phyloP scores from a whole-genome alignment of 2,888 invertebrate species.

The Amorpha juglandis region DNA sequence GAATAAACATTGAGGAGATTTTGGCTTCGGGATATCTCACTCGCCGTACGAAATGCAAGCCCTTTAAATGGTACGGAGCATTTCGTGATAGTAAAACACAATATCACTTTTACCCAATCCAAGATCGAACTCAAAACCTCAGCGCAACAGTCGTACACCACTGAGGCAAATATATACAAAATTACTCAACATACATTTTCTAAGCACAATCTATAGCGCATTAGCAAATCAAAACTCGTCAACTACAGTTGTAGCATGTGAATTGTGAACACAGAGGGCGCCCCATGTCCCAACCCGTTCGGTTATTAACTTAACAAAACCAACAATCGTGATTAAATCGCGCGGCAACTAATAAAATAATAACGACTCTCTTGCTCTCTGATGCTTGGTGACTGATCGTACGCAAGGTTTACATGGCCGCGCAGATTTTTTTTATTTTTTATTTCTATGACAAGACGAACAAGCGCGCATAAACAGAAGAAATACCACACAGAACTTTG shows the following conservation, averaged over 20 bases:
- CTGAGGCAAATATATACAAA: too few relatives aligned
- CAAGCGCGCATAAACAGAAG: too few relatives aligned
- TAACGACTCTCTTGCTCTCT: slow-evolving; percentile 69
- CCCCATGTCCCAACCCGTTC: slow-evolving; percentile 54
- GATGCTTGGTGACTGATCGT: slow-evolving; percentile 46
- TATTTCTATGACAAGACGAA: too few relatives aligned
- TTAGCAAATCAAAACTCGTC: background rate
- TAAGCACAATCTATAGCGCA: background rate
- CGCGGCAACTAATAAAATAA: slow-evolving; percentile 83
- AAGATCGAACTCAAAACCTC: too few relatives aligned
- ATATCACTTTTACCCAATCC: too few relatives aligned
- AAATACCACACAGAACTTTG: too few relatives aligned
- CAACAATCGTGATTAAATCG: slow-evolving; percentile 84
- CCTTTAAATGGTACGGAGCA: too few relatives aligned
- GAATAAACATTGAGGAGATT: too few relatives aligned
- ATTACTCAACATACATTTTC: background rate
- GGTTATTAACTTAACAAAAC: slow-evolving; percentile 82
- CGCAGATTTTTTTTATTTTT: slow-evolving; percentile 9
- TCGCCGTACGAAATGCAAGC: too few relatives aligned
- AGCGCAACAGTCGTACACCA: too few relatives aligned
- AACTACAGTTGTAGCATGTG: background rate
- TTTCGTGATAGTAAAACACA: too few relatives aligned
- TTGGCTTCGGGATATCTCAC: too few relatives aligned
- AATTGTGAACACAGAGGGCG: slow-evolving; percentile 39
- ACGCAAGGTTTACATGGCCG: slow-evolving; percentile 61